Conservation (phyloP, 2,888 invertebrate species). For the Lymantria dispar region DNA sequence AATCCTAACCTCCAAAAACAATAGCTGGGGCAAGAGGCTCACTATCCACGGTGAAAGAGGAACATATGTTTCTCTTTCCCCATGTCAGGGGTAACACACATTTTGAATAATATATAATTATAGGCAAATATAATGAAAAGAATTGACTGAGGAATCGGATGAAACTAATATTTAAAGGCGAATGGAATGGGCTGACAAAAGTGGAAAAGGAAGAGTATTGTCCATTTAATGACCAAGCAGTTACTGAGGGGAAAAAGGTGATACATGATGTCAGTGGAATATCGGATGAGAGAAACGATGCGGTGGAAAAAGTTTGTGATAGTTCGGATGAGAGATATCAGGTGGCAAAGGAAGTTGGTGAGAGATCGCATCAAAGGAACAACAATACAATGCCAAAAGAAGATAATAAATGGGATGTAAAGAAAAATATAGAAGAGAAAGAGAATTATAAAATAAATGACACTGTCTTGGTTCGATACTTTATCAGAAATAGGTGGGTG, state of each 20-base stretch:
- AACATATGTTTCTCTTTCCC: too few relatives aligned
- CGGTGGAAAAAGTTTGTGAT: too few relatives aligned
- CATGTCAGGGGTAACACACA: too few relatives aligned
- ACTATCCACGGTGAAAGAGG: too few relatives aligned
- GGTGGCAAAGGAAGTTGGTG: background rate
- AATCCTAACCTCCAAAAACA: too few relatives aligned
- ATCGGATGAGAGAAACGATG: too few relatives aligned
- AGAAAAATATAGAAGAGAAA: background rate
- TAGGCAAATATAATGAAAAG: too few relatives aligned
- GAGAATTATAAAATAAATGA: background rate
- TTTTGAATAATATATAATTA: too few relatives aligned
- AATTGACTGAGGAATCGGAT: background rate
- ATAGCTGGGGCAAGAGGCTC: too few relatives aligned
- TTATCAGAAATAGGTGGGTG: background rate
- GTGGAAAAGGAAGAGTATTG: background rate
- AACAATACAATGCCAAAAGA: background rate
- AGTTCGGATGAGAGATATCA: background rate
- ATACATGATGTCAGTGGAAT: too few relatives aligned
- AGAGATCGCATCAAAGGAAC: background rate
- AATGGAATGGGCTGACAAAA: background rate
- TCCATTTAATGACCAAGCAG: background rate
- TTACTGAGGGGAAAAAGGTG: background rate
- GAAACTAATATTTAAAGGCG: background rate
- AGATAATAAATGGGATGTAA: background rate
- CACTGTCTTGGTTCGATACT: background rate